These are phyloP conservation scores for Osmerus eperlanus DNA, from an alignment of 2,113 vertebrate species.

Conservation along the genomic window DNA sequence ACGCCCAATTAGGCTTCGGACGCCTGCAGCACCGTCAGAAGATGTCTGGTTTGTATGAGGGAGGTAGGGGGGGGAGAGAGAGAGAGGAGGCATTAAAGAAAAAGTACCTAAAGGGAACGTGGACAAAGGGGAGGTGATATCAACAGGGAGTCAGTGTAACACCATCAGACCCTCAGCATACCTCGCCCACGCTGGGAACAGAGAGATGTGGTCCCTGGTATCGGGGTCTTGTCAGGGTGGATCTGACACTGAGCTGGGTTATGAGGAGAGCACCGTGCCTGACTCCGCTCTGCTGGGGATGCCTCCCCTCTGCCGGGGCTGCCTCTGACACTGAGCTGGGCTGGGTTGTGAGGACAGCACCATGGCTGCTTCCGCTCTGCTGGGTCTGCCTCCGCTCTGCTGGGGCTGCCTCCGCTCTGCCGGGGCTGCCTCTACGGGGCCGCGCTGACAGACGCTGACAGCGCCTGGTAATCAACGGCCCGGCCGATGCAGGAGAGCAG, in stretches of 20 bases:
- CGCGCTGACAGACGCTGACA: conserved; percentile 31
- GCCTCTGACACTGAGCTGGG: conserved; percentile 18
- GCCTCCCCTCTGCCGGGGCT: no score
- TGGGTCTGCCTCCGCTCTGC: background rate
- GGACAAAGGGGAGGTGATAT: background rate
- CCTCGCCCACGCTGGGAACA: background rate
- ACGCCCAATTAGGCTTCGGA: conserved; percentile 57
- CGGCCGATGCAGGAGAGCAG: conserved; percentile 22
- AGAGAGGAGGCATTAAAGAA: conserved; percentile 18
- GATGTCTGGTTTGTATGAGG: background rate
- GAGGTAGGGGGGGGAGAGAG: background rate
- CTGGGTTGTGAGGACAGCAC: conserved; percentile 20
- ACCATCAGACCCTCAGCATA: conserved; percentile 8
- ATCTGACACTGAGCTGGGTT: background rate
- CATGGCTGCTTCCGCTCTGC: background rate
- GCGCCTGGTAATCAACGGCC: conserved; percentile 41
- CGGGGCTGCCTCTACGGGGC: no score
- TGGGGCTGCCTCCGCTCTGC: background rate
- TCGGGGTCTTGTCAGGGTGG: background rate
- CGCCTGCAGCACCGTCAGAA: conserved; percentile 16
- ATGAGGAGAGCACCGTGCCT: no score
- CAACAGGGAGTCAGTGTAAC: background rate
- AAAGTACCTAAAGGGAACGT: conserved; percentile 5
- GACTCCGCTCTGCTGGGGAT: no score
- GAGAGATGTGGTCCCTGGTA: conserved; percentile 4